These are phyloP conservation scores for Phylloscopus collybita DNA, from an alignment of 2,797 vertebrate genomes.

Conservation along the genomic window DNA sequence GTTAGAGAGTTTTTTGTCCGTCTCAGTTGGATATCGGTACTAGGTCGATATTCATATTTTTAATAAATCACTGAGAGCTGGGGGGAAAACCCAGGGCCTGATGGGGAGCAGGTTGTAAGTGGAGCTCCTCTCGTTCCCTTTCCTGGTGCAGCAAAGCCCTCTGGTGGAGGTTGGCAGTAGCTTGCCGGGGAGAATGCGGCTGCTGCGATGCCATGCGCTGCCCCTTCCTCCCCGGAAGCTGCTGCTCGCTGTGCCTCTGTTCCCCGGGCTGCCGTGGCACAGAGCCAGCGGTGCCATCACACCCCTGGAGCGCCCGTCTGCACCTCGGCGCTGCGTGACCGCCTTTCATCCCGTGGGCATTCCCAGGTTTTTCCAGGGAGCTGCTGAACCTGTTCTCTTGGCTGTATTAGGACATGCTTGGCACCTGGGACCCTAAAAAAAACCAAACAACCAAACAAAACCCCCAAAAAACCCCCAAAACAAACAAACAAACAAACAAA, in stretches of 20 bases:
- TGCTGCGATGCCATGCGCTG: neutral
- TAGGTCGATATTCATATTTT: no score
- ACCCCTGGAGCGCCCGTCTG: neutral
- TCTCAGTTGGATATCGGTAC: no score
- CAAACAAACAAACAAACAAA: no score
- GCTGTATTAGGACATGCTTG: neutral
- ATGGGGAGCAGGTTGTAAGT: neutral
- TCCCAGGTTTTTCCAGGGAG: neutral
- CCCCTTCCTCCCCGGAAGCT: neutral
- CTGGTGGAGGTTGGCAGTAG: slow-evolving; percentile 54
- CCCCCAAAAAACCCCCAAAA: no score
- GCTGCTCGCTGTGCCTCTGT: neutral
- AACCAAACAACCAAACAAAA: no score
- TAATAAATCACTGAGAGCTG: neutral
- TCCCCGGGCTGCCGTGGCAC: neutral
- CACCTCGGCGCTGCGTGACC: accelerated
- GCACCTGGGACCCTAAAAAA: neutral
- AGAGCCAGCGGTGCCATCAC: accelerated
- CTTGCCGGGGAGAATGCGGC: neutral
- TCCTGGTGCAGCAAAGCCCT: slow-evolving; percentile 66
- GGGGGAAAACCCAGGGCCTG: neutral
- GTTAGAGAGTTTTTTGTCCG: no score
- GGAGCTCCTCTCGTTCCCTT: neutral
- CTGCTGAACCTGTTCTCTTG: neutral
- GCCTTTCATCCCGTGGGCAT: accelerated